Conservation (phyloP, 2,797 vertebrate species). For the Onychomys arenicola region DNA sequence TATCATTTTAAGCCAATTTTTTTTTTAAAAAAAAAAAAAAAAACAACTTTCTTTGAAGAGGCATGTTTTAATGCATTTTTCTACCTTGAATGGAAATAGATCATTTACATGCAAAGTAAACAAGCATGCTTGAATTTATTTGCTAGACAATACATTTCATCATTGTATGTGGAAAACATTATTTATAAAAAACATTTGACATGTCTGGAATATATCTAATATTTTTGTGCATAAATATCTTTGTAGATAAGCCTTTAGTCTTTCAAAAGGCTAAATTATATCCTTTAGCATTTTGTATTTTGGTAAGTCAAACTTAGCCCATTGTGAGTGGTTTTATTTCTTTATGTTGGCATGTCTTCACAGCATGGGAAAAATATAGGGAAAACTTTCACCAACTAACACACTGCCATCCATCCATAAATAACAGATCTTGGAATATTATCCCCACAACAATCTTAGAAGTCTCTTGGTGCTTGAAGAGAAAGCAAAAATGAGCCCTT, state of each 20-base stretch:
- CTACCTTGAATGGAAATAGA: background rate
- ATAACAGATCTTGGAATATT: background rate
- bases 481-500: background rate
- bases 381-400: slow-evolving; percentile 53
- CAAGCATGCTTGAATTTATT: slow-evolving; percentile 28
- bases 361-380: background rate
- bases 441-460: background rate
- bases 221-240: background rate
- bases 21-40: background rate
- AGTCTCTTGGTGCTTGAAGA: background rate
- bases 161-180: slow-evolving; percentile 1
- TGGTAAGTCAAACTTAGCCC: slow-evolving; percentile 6
- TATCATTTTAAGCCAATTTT: slow-evolving; percentile 5
- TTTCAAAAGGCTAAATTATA: slow-evolving; percentile 7
- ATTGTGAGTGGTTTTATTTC: slow-evolving; percentile 23
- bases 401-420: background rate
- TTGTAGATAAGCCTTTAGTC: background rate
- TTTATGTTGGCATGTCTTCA: slow-evolving; percentile 59
- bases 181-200: slow-evolving; percentile 19
- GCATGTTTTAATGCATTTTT: background rate
- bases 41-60: slow-evolving; percentile 8
- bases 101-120: slow-evolving; percentile 39
- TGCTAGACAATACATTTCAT: slow-evolving; percentile 17
- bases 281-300: slow-evolving; percentile 43
- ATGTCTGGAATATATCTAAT: background rate